Conservation (phyloP, 1,140 invertebrate genomes). For the Halesus radiatus region DNA sequence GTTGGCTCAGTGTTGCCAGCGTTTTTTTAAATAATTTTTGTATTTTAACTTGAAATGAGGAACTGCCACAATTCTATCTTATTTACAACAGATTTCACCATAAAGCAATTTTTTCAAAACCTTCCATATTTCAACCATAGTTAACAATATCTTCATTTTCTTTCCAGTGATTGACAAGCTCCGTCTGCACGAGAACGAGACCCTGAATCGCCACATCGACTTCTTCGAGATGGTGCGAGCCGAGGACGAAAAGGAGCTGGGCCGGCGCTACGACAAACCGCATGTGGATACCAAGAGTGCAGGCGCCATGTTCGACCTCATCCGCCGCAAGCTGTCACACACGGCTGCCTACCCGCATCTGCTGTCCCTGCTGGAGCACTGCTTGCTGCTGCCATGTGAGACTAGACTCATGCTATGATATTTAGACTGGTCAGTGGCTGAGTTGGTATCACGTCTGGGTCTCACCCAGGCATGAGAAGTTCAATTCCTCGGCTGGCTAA, state of each 20-base stretch:
- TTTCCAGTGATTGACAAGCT: conserved; percentile 89
- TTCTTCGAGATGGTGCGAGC: conserved; percentile 98
- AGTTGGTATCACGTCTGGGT: too few species aligned
- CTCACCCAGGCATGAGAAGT: too few species aligned
- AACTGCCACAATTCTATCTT: too few species aligned
- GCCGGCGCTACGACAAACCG: conserved; percentile 90
- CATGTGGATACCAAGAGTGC: conserved; percentile 97
- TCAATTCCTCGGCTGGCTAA: too few species aligned
- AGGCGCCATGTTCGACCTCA: conserved; percentile 92
- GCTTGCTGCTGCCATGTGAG: conserved; percentile 91
- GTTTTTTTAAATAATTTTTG: too few species aligned
- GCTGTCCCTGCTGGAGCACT: conserved; percentile 91
- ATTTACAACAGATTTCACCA: too few species aligned
- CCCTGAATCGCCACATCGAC: conserved; percentile 91
- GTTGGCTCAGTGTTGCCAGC: too few species aligned
- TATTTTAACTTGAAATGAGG: too few species aligned
- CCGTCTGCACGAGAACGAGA: conserved; percentile 92
- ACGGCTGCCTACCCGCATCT: conserved; percentile 95
- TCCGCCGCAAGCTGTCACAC: conserved; percentile 91
- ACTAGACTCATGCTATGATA: conserved; percentile 59
- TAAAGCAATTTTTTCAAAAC: too few species aligned
- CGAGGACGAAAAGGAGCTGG: conserved; percentile 96
- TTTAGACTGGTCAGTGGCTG: too few species aligned
- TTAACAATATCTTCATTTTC: neutral
- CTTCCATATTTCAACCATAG: too few species aligned